Evolutionary conservation across 2,113 vertebrate genomes (phyloP).

Genomic region (Monarcha castaneiventris): DNA sequence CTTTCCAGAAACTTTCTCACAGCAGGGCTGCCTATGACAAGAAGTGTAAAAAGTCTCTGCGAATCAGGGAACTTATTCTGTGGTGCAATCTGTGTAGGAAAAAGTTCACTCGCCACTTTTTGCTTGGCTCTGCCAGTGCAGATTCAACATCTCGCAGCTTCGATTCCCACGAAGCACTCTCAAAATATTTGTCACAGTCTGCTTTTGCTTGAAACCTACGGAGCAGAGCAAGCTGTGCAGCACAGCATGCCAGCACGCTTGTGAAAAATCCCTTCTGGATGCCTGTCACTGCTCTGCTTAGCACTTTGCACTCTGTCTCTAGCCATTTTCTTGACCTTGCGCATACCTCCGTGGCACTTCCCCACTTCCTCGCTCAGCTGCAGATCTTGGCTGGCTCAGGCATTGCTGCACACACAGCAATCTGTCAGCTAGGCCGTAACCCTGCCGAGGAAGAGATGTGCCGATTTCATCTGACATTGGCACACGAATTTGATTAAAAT

Average conservation of each 20-base stretch:
- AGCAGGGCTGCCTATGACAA: not conserved
- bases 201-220: not conserved
- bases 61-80: not conserved
- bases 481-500: constrained; percentile 16
- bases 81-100: not conserved
- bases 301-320: not conserved
- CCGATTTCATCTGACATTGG: constrained; percentile 28
- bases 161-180: not conserved
- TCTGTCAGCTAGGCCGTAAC: not conserved
- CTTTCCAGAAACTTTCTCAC: not conserved
- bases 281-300: constrained; percentile 10
- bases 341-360: not conserved
- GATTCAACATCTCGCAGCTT: constrained; percentile 57
- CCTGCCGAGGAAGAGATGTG: not conserved
- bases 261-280: constrained; percentile 42
- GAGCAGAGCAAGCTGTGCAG: constrained; percentile 53
- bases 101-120: not conserved
- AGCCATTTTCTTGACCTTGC: constrained; percentile 23
- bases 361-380: constrained; percentile 20
- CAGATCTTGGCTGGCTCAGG: not conserved
- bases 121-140: constrained; percentile 19
- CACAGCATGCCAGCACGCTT: not conserved
- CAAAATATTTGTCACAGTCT: constrained; percentile 58
- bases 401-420: not conserved
- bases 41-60: not conserved